Conservation (phyloP, 2,888 invertebrate species). For the Melanophora roralis region DNA sequence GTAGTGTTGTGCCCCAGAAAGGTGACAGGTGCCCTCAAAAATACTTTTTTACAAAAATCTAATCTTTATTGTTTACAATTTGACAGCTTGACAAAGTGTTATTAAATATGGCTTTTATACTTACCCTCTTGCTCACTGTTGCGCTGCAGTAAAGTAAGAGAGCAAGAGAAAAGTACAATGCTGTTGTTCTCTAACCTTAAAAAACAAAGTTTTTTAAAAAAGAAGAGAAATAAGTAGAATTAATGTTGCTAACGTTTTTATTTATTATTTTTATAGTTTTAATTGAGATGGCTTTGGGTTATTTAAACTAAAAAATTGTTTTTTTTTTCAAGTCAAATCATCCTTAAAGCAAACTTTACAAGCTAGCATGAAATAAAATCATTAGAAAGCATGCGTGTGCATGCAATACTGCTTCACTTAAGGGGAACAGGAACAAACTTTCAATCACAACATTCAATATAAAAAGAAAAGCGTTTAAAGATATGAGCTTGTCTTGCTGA, state of each 20-base stretch:
- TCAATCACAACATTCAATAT: too few species aligned
- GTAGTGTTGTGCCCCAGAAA: constrained; percentile 75
- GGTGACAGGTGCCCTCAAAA: constrained; percentile 78
- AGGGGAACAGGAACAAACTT: too few species aligned
- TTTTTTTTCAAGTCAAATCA: background rate
- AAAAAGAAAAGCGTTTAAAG: too few species aligned
- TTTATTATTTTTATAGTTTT: background rate
- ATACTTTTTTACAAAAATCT: constrained; percentile 71
- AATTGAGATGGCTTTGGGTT: background rate
- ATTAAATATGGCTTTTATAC: constrained; percentile 17
- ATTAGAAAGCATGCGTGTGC: too few species aligned
- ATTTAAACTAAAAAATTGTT: background rate
- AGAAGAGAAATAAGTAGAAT: constrained; percentile 28
- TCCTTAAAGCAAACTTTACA: background rate
- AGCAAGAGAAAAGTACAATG: background rate
- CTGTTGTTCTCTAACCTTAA: constrained; percentile 49
- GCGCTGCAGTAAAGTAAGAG: constrained; percentile 11
- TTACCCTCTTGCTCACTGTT: constrained; percentile 31
- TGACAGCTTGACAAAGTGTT: constrained; percentile 57
- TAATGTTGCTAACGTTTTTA: constrained; percentile 55
- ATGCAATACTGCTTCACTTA: too few species aligned
- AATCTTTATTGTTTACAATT: constrained; percentile 76
- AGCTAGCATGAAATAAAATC: background rate
- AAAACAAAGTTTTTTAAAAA: background rate
- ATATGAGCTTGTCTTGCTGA: too few species aligned